Conservation (phyloP, 1,140 invertebrate species). For the Bilobella aurantiaca region DNA sequence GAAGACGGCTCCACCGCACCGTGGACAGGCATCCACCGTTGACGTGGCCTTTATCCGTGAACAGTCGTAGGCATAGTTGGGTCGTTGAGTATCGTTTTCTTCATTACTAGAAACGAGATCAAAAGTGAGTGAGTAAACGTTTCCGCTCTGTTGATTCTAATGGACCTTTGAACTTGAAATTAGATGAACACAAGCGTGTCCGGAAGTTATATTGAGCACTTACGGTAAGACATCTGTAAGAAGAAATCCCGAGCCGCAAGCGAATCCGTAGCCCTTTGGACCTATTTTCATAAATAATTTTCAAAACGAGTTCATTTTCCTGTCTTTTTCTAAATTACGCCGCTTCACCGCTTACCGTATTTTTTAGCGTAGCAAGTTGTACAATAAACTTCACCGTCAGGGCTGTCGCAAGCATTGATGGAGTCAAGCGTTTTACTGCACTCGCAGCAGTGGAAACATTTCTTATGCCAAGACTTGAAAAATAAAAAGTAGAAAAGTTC, state of each 20-base stretch:
- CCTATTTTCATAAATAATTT: not conserved
- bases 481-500: no score
- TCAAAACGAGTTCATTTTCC: not conserved
- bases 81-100: slow-evolving; percentile 51
- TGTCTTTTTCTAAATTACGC: not conserved
- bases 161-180: not conserved
- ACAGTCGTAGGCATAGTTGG: slow-evolving; percentile 64
- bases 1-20: slow-evolving; percentile 85
- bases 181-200: not conserved
- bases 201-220: slow-evolving; percentile 40
- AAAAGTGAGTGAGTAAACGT: not conserved
- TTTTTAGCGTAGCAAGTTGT: slow-evolving; percentile 85
- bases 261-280: slow-evolving; percentile 65
- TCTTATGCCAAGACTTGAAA: slow-evolving; percentile 30
- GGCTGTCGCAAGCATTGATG: slow-evolving; percentile 82
- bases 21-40: slow-evolving; percentile 67
- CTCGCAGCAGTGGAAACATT: slow-evolving; percentile 67
- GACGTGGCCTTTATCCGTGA: slow-evolving; percentile 75
- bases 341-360: slow-evolving; percentile 55
- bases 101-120: slow-evolving; percentile 56
- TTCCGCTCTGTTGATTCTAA: not conserved
- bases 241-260: slow-evolving; percentile 84
- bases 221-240: slow-evolving; percentile 76
- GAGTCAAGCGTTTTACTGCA: slow-evolving; percentile 87
- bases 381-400: slow-evolving; percentile 82